These are phyloP conservation scores for Florisuga fusca DNA, from an alignment of 2,797 vertebrate species.

Conservation along the genomic window DNA sequence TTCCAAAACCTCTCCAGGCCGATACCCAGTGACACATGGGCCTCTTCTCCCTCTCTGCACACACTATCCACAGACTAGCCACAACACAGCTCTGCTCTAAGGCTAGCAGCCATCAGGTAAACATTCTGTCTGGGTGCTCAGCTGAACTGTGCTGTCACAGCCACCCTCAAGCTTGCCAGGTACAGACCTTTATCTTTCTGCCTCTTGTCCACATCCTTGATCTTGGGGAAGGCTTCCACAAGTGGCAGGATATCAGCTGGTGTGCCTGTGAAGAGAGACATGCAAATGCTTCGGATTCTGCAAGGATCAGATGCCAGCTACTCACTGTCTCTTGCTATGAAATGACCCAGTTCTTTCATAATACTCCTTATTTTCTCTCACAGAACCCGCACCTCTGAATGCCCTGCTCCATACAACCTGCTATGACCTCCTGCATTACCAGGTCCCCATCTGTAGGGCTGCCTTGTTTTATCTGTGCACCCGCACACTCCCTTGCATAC, in stretches of 20 bases:
- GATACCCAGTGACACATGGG: not conserved
- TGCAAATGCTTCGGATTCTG: not conserved
- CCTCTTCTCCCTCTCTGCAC: not conserved
- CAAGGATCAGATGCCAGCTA: not conserved
- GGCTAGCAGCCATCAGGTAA: not conserved
- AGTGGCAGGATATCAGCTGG: constrained; percentile 89
- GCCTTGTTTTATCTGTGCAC: not conserved
- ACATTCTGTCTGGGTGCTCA: not conserved
- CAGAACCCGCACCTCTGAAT: not conserved
- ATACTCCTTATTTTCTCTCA: not conserved
- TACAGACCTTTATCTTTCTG: constrained; percentile 77
- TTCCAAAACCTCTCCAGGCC: not conserved
- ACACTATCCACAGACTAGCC: not conserved
- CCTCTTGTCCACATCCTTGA: constrained; percentile 55
- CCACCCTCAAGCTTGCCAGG: not conserved
- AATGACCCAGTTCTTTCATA: not conserved
- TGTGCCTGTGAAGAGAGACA: constrained; percentile 79
- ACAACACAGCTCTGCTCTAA: not conserved
- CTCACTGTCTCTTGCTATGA: not conserved
- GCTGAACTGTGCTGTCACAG: not conserved
- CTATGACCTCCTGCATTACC: not conserved
- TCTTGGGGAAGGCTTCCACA: constrained; percentile 82
- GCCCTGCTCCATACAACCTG: not conserved
- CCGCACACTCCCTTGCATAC: not conserved
- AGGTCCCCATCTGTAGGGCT: not conserved